Base-by-base conservation (phyloP, 2,888 invertebrate species). In the Ferrisia virgata region DNA sequence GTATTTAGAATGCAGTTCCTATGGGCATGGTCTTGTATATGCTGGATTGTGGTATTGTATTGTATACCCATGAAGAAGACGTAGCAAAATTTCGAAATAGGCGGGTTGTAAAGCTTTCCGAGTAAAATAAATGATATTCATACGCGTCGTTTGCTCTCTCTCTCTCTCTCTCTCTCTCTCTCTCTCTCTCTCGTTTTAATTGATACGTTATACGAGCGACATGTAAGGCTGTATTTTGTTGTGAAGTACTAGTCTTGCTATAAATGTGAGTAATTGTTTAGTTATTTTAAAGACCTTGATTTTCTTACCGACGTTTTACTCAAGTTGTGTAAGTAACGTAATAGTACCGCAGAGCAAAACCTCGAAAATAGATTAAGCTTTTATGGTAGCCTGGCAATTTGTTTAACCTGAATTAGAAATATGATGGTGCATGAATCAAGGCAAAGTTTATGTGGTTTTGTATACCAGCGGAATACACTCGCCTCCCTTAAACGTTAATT, bases 341-440 rank as follows among this genome's bases (percentile, higher is more conserved):
- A 64, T 64, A 28, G 28, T 8, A 28, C 64, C 64, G 64, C 64
- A 15, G 15, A 64, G 64, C 28, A 64, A 64, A 64, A 64, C 64
- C 64, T 64, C 64, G 64, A 64, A 64, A 64, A 64, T 28, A 64
- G 64, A 64, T 64, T 64, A 64, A 64, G 64, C 28, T 64, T 64
- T 64, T 64, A 64, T 28, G 28, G 64, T 28, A 15, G 28, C 64
- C 25, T 64, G 28, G 64, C 28, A 64, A 64, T 64, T 64, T 64
- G 28, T 64, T 28, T 28, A 64, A 64, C 64, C 28, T 64, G 64
- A 64, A 28, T 64, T 64, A 64, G 64, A 28, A 64, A 64, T 64
- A 64, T 64, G 64, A 64, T 64, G 64, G 64, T 28, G 28, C 64
- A 64, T 64, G 64, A 64, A 64, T 28, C 28, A 28, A 64, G 28